phyloP scores from a whole-genome alignment of 2,888 invertebrate genomes.

The Dicyrtoma fusca region DNA sequence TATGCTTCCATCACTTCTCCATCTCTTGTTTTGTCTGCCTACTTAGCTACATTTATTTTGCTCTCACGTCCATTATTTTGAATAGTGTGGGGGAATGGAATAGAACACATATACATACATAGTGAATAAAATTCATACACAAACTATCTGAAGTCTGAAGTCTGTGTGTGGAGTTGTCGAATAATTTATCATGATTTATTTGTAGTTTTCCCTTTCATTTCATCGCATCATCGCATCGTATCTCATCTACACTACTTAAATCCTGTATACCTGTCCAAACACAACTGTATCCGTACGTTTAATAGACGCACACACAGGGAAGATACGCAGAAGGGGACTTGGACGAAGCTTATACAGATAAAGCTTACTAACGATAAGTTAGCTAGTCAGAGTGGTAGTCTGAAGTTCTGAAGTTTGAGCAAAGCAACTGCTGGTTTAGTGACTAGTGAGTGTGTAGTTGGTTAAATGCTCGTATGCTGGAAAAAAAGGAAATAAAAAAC shows the following conservation, averaged over 20 bases:
- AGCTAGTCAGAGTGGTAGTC: too few species aligned
- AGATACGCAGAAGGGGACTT: too few species aligned
- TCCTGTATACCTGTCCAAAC: background rate
- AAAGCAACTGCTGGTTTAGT: background rate
- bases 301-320: background rate
- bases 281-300: background rate
- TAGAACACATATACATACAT: too few species aligned
- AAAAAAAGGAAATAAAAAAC: conserved; percentile 4
- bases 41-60: too few species aligned
- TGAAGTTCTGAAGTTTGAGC: background rate
- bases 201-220: background rate
- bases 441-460: background rate
- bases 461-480: background rate
- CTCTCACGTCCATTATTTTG: too few species aligned
- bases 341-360: too few species aligned
- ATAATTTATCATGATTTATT: conserved; percentile 23
- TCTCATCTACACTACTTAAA: too few species aligned
- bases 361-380: too few species aligned
- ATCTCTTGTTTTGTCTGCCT: too few species aligned
- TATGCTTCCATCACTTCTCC: too few species aligned
- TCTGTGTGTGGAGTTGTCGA: background rate
- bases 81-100: too few species aligned
- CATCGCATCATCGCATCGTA: background rate
- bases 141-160: background rate
- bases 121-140: too few species aligned